Evolutionary conservation across 2,113 vertebrate genomes (phyloP).

Genomic region (Noturus placidus): DNA sequence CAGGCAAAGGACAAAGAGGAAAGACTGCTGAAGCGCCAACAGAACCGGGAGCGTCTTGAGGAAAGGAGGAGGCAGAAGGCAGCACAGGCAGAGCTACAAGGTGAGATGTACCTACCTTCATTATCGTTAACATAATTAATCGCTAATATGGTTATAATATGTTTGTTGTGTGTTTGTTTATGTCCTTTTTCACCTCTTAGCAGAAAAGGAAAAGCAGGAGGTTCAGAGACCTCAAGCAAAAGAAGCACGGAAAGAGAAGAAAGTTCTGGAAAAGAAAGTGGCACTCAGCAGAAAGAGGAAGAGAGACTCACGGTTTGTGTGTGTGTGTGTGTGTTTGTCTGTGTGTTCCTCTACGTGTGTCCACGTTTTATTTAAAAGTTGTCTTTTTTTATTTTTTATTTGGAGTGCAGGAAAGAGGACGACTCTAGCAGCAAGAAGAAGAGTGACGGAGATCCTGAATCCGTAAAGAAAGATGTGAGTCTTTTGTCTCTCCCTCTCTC

Average conservation of each 20-base stretch:
- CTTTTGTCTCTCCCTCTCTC: background rate
- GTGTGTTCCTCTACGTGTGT: background rate
- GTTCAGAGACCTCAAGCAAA: constrained; percentile 77
- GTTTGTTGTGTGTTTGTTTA: background rate
- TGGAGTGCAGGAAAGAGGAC: constrained; percentile 67
- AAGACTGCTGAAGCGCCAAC: constrained; percentile 86
- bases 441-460: constrained; percentile 78
- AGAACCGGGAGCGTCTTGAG: constrained; percentile 94
- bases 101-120: constrained; percentile 43
- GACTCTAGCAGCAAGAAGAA: constrained; percentile 76
- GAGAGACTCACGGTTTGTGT: constrained; percentile 84
- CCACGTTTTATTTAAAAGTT: background rate
- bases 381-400: background rate
- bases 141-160: background rate
- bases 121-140: background rate
- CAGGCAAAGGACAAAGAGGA: constrained; percentile 99
- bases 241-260: constrained; percentile 92
- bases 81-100: constrained; percentile 72
- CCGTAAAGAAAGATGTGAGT: constrained; percentile 76
- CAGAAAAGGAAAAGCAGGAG: constrained; percentile 66
- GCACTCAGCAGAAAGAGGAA: constrained; percentile 91
- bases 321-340: constrained; percentile 60
- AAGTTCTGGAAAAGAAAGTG: constrained; percentile 97
- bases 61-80: constrained; percentile 93
- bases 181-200: background rate